Evolutionary conservation across 2,888 invertebrate genomes (phyloP).

Genomic region (Scaptomyza caliginosa): DNA sequence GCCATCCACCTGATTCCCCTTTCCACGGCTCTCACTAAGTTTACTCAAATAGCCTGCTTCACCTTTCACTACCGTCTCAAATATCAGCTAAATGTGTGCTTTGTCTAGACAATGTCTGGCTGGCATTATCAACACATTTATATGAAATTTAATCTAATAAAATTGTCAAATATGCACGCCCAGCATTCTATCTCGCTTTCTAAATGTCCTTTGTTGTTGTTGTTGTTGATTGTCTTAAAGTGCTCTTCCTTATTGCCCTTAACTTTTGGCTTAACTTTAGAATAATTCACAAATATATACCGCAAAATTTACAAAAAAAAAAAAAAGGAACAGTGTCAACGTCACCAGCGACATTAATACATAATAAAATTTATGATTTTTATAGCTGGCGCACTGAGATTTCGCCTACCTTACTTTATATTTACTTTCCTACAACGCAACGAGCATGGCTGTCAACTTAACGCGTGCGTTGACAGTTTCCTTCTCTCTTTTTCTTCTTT

Average conservation of each 20-base stretch:
- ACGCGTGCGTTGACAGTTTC: slow-evolving; percentile 64
- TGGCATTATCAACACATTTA: slow-evolving; percentile 72
- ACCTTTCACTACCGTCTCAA: slow-evolving; percentile 54
- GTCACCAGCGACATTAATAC: slow-evolving; percentile 47
- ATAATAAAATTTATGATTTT: slow-evolving; percentile 74
- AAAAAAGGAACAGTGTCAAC: too few relatives aligned
- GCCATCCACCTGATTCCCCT: slow-evolving; percentile 20
- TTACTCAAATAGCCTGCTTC: slow-evolving; percentile 1
- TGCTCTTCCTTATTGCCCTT: slow-evolving; percentile 51
- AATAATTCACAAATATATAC: slow-evolving; percentile 55
- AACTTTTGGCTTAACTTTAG: slow-evolving; percentile 51
- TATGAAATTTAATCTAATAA: slow-evolving; percentile 71
- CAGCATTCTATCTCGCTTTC: neutral
- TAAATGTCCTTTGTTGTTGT: neutral
- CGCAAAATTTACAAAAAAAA: slow-evolving; percentile 16
- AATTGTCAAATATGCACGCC: slow-evolving; percentile 67
- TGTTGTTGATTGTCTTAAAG: slow-evolving; percentile 30
- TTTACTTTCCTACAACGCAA: neutral
- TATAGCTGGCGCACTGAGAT: slow-evolving; percentile 63
- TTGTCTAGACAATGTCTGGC: slow-evolving; percentile 69
- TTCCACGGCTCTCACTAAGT: neutral
- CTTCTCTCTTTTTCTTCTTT: slow-evolving; percentile 7
- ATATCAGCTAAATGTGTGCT: slow-evolving; percentile 57
- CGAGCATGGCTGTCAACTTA: slow-evolving; percentile 63
- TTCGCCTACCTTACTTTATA: slow-evolving; percentile 25